A percentile compares a stretch with the other conserved stretches of the same genome.
These are phyloP conservation scores for Chaetodon trifascialis DNA, from an alignment of 2,113 vertebrate species.

Conservation along the genomic window DNA sequence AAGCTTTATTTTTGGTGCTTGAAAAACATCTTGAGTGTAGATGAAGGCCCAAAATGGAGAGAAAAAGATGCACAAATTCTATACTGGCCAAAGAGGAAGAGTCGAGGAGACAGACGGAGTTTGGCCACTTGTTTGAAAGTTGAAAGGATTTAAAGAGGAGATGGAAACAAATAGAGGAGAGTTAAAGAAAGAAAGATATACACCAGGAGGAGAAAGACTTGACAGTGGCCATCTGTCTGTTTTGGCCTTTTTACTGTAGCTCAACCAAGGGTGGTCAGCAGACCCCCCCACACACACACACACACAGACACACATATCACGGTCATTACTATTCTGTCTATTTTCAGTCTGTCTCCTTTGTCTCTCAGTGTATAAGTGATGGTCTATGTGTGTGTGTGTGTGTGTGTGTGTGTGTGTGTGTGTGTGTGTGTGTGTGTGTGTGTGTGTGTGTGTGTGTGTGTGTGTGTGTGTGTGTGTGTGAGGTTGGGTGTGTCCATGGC, in stretches of 20 bases:
- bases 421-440: constrained; percentile 5
- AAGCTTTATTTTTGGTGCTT: background rate
- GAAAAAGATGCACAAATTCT: background rate
- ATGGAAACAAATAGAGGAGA: constrained; percentile 26
- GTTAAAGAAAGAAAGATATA: constrained; percentile 34
- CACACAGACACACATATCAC: constrained; percentile 18
- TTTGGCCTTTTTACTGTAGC: constrained; percentile 54
- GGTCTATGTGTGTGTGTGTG: constrained; percentile 19
- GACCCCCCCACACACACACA: constrained; percentile 15
- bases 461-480: constrained; percentile 13
- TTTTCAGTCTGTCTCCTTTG: constrained; percentile 37
- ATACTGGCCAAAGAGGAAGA: background rate
- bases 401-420: constrained; percentile 29
- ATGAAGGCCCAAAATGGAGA: background rate
- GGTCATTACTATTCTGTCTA: constrained; percentile 37
- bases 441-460: constrained; percentile 36
- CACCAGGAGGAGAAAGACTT: constrained; percentile 46
- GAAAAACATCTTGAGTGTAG: background rate
- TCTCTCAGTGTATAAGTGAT: constrained; percentile 22
- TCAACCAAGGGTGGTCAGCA: constrained; percentile 42
- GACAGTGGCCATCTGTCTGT: constrained; percentile 67
- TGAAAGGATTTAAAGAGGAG: constrained; percentile 24
- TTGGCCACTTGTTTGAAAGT: background rate
- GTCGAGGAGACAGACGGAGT: constrained; percentile 1
- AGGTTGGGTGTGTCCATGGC: constrained; percentile 1